Percentiles rank a stretch among this genome's conserved stretches.
Evolutionary conservation across 2,113 vertebrate species (phyloP).

Genomic region (Agelaius phoeniceus): DNA sequence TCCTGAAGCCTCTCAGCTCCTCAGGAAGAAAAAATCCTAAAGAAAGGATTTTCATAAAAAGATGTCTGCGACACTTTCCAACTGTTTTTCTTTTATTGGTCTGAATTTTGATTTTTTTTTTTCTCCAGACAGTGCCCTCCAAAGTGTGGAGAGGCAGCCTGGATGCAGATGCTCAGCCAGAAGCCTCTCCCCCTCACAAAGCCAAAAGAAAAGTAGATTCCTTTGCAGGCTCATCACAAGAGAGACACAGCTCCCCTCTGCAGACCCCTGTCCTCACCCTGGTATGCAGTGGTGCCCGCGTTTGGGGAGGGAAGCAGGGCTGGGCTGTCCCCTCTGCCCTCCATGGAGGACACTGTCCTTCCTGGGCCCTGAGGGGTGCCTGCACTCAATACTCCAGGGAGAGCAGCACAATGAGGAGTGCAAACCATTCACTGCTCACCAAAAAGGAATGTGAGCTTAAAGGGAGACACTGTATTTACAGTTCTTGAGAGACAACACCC

Average conservation of each 20-base stretch:
- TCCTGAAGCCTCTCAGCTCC: too few species aligned
- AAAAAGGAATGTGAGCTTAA: neutral
- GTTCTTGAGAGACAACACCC: neutral
- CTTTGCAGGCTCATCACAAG: neutral
- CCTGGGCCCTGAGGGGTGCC: neutral
- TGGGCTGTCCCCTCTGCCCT: neutral
- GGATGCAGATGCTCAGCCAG: neutral
- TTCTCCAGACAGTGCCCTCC: neutral
- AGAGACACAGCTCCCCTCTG: neutral
- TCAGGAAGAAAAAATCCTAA: too few species aligned
- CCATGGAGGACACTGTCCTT: neutral
- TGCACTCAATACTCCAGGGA: accelerated
- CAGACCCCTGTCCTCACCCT: neutral
- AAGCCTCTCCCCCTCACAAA: neutral
- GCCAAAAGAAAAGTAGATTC: neutral
- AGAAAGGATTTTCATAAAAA: too few species aligned
- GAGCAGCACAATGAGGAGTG: neutral
- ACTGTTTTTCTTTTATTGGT: neutral
- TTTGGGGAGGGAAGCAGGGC: accelerated
- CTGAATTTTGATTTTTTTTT: neutral
- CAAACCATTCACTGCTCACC: neutral
- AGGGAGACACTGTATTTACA: neutral
- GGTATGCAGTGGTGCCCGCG: neutral
- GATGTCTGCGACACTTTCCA: neutral
- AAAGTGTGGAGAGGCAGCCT: neutral